Evolutionary conservation across 2,888 invertebrate species (phyloP).

Genomic region (Pseudococcus jackbeardsleyi): DNA sequence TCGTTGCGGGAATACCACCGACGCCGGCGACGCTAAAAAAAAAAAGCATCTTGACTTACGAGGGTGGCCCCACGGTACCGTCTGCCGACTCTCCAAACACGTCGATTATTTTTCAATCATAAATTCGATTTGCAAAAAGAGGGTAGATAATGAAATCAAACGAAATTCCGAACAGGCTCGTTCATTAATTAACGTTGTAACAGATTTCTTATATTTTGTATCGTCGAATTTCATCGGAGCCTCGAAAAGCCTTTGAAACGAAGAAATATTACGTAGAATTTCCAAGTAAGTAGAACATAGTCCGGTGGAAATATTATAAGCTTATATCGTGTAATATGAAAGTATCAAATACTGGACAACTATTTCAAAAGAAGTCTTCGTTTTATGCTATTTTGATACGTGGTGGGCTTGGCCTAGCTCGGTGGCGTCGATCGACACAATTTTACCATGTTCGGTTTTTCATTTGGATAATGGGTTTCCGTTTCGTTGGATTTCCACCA

Average conservation of each 20-base stretch:
- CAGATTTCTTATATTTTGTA: not conserved
- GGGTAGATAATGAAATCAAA: constrained; percentile 53
- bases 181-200: constrained; percentile 13
- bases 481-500: constrained; percentile 9
- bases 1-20: not conserved
- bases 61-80: not conserved
- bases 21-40: not conserved
- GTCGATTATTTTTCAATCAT: constrained; percentile 45
- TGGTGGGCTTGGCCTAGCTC: not conserved
- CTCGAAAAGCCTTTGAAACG: not conserved
- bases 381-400: not conserved
- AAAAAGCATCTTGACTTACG: constrained; percentile 45
- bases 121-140: constrained; percentile 20
- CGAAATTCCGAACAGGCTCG: not conserved
- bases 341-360: not conserved
- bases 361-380: not conserved
- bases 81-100: not conserved
- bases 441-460: constrained; percentile 36
- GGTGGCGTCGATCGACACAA: not conserved
- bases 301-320: not conserved
- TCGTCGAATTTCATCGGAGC: not conserved
- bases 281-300: no score
- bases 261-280: not conserved
- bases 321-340: not conserved
- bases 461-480: constrained; percentile 42